Conservation (phyloP, 2,888 invertebrate species). For the Ypsolopha scabrella region DNA sequence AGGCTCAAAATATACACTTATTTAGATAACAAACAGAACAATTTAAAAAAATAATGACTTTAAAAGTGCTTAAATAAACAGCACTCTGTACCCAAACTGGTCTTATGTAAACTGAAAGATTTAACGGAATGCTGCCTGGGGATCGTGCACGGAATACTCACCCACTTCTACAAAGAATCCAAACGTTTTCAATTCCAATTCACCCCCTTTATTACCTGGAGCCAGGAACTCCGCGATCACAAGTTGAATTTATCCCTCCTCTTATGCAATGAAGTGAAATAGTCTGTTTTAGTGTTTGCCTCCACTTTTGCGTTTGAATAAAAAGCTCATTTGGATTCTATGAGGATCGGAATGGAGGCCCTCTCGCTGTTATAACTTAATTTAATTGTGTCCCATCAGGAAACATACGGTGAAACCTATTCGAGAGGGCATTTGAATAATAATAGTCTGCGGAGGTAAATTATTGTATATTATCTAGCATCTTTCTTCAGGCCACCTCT, state of each 20-base stretch:
- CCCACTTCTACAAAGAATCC: constrained; percentile 1
- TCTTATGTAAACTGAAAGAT: not conserved
- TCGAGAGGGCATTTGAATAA: not conserved
- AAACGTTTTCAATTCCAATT: constrained; percentile 14
- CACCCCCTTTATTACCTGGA: constrained; percentile 14
- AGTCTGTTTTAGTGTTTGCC: constrained; percentile 52
- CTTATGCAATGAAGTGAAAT: constrained; percentile 35
- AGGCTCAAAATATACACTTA: no score
- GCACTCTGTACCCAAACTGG: no score
- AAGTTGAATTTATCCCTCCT: constrained; percentile 30
- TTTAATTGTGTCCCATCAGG: constrained; percentile 61
- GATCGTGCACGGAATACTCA: not conserved
- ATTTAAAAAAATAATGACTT: no score
- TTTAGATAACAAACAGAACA: no score
- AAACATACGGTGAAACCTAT: not conserved
- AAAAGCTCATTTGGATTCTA: constrained; percentile 68
- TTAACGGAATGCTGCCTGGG: not conserved
- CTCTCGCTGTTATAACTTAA: constrained; percentile 65
- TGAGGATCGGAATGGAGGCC: constrained; percentile 64
- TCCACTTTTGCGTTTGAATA: constrained; percentile 56
- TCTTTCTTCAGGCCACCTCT: no score
- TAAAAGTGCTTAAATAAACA: no score
- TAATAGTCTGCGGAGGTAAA: no score
- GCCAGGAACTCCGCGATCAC: constrained; percentile 23
- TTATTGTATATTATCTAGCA: no score